Percentiles rank a stretch among this genome's conserved stretches.
Evolutionary conservation across 1,140 invertebrate species (phyloP).

Genomic region (Drosophila sp.): DNA sequence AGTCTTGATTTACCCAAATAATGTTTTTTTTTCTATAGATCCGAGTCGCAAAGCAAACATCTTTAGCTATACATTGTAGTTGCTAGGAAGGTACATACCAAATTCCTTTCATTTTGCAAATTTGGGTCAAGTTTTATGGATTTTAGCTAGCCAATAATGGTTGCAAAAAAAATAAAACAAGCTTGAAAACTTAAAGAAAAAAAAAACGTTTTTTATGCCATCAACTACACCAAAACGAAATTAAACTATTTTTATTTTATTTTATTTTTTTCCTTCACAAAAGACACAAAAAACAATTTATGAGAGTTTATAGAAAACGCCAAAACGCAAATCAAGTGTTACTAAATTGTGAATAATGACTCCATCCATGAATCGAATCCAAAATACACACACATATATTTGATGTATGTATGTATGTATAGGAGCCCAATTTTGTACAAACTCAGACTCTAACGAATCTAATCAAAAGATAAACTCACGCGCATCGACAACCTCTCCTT

Average conservation of each 20-base stretch:
- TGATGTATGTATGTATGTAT: not conserved
- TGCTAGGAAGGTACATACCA: not conserved
- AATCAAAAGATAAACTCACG: conserved; percentile 81
- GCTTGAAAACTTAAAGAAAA: too few species aligned
- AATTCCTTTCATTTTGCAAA: conserved; percentile 1
- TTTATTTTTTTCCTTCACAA: not conserved
- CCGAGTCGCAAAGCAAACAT: not conserved
- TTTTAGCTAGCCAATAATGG: not conserved
- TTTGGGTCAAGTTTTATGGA: conserved; percentile 7
- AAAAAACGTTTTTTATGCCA: not conserved
- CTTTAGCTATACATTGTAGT: not conserved
- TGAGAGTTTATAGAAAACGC: conserved; percentile 73
- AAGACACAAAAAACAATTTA: conserved; percentile 62
- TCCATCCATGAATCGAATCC: conserved; percentile 48
- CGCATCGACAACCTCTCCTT: conserved; percentile 57
- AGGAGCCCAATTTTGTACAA: conserved; percentile 67
- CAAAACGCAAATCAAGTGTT: conserved; percentile 79
- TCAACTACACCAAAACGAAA: conserved; percentile 11
- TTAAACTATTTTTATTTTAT: conserved; percentile 23
- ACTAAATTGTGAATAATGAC: conserved; percentile 81
- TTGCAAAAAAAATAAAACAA: not conserved
- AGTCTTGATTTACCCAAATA: not conserved
- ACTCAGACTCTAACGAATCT: conserved; percentile 77
- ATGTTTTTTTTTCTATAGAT: not conserved
- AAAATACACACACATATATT: conserved; percentile 12